Evolutionary conservation across 1,140 invertebrate genomes (phyloP).

Genomic region (Nomia melanderi): DNA sequence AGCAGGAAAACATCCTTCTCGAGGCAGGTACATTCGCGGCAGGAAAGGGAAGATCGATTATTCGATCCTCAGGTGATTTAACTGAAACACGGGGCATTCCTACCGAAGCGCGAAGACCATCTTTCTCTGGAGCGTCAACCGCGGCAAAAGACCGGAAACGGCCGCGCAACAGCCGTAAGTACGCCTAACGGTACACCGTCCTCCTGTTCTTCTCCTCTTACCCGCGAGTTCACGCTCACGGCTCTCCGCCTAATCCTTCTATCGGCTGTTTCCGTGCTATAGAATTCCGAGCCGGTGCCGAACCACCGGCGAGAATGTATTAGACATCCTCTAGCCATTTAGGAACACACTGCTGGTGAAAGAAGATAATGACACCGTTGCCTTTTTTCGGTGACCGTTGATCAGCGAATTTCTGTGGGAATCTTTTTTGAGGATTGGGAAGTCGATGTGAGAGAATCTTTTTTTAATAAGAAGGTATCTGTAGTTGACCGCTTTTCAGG

Average conservation of each 20-base stretch:
- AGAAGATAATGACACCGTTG: too few species aligned
- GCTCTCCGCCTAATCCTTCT: constrained; percentile 43
- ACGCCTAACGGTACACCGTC: constrained; percentile 60
- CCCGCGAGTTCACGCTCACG: constrained; percentile 46
- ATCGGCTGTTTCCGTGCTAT: constrained; percentile 26
- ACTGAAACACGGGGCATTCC: constrained; percentile 25
- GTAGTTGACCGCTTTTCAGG: too few species aligned
- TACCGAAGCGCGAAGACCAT: constrained; percentile 49
- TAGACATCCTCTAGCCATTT: too few species aligned
- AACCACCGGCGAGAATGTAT: not conserved
- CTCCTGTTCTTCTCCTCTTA: constrained; percentile 30
- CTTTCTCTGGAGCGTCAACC: constrained; percentile 51
- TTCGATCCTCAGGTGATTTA: constrained; percentile 49
- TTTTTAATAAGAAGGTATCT: too few species aligned
- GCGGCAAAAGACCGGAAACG: constrained; percentile 62
- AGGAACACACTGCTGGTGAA: too few species aligned
- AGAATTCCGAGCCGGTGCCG: not conserved
- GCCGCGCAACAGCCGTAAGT: constrained; percentile 59
- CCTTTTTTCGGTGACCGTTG: too few species aligned
- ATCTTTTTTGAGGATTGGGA: too few species aligned
- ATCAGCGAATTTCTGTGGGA: too few species aligned
- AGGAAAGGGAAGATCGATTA: constrained; percentile 35
- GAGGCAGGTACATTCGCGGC: not conserved
- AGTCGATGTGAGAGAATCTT: too few species aligned
- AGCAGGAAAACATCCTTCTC: constrained; percentile 2